A percentile compares a stretch with the other conserved stretches of the same genome.
Conservation (phyloP, 2,797 vertebrate species). For the Cercopithecus petaurista region DNA sequence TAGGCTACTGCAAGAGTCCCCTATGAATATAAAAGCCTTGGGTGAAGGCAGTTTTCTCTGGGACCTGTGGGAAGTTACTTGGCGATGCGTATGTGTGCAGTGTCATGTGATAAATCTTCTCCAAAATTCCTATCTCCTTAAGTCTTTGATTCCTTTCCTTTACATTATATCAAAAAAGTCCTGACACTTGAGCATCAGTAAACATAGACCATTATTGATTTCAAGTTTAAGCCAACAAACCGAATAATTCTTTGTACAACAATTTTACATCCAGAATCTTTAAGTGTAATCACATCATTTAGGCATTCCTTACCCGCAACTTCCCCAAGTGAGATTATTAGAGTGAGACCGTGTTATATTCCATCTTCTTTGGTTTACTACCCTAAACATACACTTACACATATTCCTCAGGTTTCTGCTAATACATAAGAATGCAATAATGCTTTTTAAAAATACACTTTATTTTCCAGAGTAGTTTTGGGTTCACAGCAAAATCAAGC, state of each 20-base stretch:
- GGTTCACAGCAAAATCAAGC: not conserved
- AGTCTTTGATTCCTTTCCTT: not conserved
- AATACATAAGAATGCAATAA: not conserved
- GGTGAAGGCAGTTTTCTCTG: not conserved
- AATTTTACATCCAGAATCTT: not conserved
- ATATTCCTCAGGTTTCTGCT: not conserved
- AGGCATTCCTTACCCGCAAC: too few relatives aligned
- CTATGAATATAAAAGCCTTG: not conserved
- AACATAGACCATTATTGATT: not conserved
- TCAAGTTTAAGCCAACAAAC: not conserved
- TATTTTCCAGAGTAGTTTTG: not conserved
- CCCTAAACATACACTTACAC: not conserved
- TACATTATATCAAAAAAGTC: not conserved
- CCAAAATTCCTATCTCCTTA: not conserved
- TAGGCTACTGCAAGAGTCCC: not conserved
- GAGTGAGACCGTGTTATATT: not conserved
- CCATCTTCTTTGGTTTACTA: not conserved
- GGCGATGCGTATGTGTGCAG: not conserved
- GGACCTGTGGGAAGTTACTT: not conserved
- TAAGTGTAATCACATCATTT: too few relatives aligned
- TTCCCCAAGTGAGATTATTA: too few relatives aligned
- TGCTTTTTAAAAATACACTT: not conserved
- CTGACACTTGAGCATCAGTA: not conserved
- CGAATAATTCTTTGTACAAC: not conserved
- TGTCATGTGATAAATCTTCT: not conserved